phyloP scores from a whole-genome alignment of 2,888 invertebrate species.

The Lasiommata megera region DNA sequence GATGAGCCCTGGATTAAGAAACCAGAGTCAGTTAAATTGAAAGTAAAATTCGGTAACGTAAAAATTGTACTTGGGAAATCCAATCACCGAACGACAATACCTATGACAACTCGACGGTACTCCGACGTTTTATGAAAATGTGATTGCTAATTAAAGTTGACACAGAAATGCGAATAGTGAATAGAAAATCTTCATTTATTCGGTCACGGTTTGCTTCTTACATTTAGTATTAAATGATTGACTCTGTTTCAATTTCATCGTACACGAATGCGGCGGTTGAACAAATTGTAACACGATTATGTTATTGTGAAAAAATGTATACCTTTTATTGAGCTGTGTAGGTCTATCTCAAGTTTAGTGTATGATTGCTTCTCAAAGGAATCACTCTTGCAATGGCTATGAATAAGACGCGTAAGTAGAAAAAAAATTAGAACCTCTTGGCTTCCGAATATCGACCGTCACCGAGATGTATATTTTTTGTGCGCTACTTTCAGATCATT shows the following conservation, averaged over 20 bases:
- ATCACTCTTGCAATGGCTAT: slow-evolving; percentile 60
- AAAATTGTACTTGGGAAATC: slow-evolving; percentile 66
- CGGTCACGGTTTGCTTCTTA: slow-evolving; percentile 74
- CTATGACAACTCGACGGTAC: slow-evolving; percentile 65
- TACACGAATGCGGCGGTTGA: slow-evolving; percentile 76
- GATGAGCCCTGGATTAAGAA: slow-evolving; percentile 46
- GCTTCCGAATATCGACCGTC: slow-evolving; percentile 36
- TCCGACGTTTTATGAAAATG: slow-evolving; percentile 71
- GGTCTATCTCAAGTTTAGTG: slow-evolving; percentile 62
- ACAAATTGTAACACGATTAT: slow-evolving; percentile 77
- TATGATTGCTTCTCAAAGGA: slow-evolving; percentile 63
- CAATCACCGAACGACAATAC: slow-evolving; percentile 63
- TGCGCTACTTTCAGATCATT: slow-evolving; percentile 39
- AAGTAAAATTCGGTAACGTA: slow-evolving; percentile 54
- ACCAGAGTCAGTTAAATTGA: slow-evolving; percentile 53
- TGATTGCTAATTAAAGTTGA: slow-evolving; percentile 80
- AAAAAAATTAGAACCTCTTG: slow-evolving; percentile 36
- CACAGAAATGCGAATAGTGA: slow-evolving; percentile 75
- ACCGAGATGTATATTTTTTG: slow-evolving; percentile 32
- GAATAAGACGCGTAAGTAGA: slow-evolving; percentile 76
- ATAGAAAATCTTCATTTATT: slow-evolving; percentile 78
- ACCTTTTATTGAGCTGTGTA: slow-evolving; percentile 59
- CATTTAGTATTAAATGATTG: slow-evolving; percentile 79
- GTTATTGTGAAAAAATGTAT: slow-evolving; percentile 78
- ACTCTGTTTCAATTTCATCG: slow-evolving; percentile 79